Conservation (phyloP, 2,113 vertebrate genomes). For the Tapirus terrestris region DNA sequence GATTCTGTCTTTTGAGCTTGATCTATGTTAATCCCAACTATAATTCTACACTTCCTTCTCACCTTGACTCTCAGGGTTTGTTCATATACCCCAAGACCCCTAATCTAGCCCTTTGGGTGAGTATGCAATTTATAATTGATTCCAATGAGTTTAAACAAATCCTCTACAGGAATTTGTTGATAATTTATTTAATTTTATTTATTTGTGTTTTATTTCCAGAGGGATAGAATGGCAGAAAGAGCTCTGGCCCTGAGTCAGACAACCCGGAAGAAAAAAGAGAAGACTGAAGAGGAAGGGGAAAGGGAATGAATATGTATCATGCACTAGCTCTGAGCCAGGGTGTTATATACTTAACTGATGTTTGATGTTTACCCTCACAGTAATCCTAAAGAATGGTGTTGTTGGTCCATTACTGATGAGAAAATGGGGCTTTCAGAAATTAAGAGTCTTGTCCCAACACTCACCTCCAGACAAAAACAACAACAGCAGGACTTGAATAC, state of each 20-base stretch:
- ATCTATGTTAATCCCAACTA: not conserved
- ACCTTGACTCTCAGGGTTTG: not conserved
- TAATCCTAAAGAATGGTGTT: not conserved
- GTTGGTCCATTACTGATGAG: not conserved
- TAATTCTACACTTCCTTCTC: not conserved
- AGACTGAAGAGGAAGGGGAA: accelerated
- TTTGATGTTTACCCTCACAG: not conserved
- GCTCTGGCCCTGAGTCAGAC: not conserved
- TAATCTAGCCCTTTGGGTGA: not conserved
- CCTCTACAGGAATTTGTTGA: not conserved
- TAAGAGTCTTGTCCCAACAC: not conserved
- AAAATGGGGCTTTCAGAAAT: not conserved
- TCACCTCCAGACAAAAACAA: not conserved
- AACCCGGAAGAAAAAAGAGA: not conserved
- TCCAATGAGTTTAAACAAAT: not conserved
- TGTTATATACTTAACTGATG: not conserved
- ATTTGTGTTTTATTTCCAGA: slow-evolving; percentile 15
- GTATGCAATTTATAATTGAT: not conserved
- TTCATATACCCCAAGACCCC: not conserved
- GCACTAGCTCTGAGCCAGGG: not conserved
- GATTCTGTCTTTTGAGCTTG: not conserved
- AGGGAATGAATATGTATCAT: accelerated
- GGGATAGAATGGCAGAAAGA: not conserved
- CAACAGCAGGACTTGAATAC: not conserved
- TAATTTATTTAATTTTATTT: not conserved